phyloP scores from a whole-genome alignment of 2,888 invertebrate species.

The Chouioia cunea region DNA sequence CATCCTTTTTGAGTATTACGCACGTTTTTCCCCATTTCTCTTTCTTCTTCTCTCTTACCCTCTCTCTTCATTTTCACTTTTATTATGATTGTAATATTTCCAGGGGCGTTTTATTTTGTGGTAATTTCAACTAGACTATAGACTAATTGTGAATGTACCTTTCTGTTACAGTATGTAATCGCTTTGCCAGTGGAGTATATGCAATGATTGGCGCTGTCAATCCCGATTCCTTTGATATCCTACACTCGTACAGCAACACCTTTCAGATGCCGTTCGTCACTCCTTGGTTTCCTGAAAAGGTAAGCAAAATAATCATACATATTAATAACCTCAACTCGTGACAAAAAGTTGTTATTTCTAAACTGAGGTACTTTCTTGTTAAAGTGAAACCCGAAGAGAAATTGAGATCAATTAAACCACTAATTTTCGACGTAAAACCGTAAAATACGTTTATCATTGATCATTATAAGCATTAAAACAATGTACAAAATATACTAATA shows the following conservation, averaged over 20 bases:
- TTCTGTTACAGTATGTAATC: constrained; percentile 82
- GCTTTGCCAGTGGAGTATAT: constrained; percentile 89
- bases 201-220: constrained; percentile 93
- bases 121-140: no score
- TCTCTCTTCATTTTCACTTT: neutral
- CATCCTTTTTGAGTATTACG: neutral
- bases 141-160: no score
- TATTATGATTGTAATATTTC: neutral
- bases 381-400: no score
- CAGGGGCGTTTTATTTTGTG: no score
- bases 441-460: no score
- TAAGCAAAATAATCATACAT: constrained; percentile 62
- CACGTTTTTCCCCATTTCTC: neutral
- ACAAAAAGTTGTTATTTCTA: neutral
- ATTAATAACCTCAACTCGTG: no score
- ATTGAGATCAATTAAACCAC: no score
- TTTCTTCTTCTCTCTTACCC: neutral
- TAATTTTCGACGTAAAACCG: no score
- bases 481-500: no score
- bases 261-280: constrained; percentile 96
- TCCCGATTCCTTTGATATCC: constrained; percentile 93
- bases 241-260: constrained; percentile 94
- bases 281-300: constrained; percentile 95
- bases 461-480: neutral
- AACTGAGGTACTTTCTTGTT: neutral